Base-by-base conservation (phyloP, 64 coral and sea anemone species). In the Hydrozoanthus tunicans region DNA sequence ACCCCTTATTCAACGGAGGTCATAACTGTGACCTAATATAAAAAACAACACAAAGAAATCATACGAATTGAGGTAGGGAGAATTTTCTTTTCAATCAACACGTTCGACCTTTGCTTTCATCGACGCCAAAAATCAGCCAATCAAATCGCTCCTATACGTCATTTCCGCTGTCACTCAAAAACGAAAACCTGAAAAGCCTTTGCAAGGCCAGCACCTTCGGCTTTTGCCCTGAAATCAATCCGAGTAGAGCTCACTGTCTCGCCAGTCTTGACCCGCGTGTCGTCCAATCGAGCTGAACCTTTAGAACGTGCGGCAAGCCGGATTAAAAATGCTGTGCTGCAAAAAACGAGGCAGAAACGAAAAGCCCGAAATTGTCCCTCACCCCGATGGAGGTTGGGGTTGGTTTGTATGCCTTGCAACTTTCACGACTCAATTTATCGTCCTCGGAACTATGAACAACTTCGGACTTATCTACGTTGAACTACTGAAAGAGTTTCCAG, bases 371-470 rank as follows among this genome's bases (percentile, higher is more conserved):
- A 12, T 90, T 12, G 97, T 99, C 7, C 82, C 86, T 10, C 91
- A 91, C 90, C 97, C 97, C 11, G 97, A 99, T 62, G 97, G 97
- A 11, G 94, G 97, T 24, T 99, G 97, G 97, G 97, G 97, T 3
- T 99, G 97, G 97, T 59, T 96, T n/a, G 97, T 99, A 13, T 99
- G 97, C 67, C 13, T 95, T 52, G 97, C 97, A 13, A 80, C 97
- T 8, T 99, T 99, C 27, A 79, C 86, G 51, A 96, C 94, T 20
- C 97, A 99, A 53, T 99, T 99, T 26, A 92, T 99, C 59, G 97
- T 99, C 0, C 86, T 99, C 6, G 97, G 97, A 1, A 99, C 92
- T 24, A 99, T 99, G 97, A 99, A 99, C 59, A 99, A 99, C 63
- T 99, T 99, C 20, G 97, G 97, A 2, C 79, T 99, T 6, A 92